phyloP scores from a whole-genome alignment of 2,888 invertebrate species.

The Eulithis prunata region DNA sequence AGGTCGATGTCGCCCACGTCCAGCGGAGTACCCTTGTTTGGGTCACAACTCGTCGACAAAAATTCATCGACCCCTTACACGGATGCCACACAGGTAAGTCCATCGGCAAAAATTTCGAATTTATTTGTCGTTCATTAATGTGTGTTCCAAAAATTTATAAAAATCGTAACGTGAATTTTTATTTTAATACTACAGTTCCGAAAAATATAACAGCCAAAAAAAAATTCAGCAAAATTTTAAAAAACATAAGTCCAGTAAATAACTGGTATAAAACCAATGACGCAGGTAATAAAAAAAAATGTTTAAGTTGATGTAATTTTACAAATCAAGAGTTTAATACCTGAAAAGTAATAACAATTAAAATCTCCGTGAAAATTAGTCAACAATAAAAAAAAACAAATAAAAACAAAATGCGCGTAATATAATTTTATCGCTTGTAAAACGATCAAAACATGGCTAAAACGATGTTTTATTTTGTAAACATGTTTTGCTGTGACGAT shows the following conservation, averaged over 20 bases:
- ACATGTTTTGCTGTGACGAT: slow-evolving; percentile 50
- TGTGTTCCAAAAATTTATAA: background rate
- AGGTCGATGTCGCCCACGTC: slow-evolving; percentile 85
- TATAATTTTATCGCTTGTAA: slow-evolving; percentile 57
- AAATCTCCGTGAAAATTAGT: slow-evolving; percentile 4
- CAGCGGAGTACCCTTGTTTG: slow-evolving; percentile 90
- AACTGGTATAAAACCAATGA: background rate
- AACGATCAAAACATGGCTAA: slow-evolving; percentile 58
- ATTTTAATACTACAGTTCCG: no score
- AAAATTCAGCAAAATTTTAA: background rate
- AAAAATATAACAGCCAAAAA: background rate
- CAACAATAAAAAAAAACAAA: slow-evolving; percentile 18
- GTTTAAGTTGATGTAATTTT: no score
- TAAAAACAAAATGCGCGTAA: slow-evolving; percentile 49
- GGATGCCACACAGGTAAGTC: slow-evolving; percentile 97
- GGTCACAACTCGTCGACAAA: slow-evolving; percentile 95
- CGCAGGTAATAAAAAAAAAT: no score
- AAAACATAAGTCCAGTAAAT: background rate
- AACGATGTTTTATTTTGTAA: slow-evolving; percentile 56
- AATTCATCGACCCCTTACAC: slow-evolving; percentile 98
- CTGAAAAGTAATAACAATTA: background rate
- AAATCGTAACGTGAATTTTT: background rate
- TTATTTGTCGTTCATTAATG: no score
- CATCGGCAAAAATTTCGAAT: slow-evolving; percentile 4
- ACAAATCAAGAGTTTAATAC: no score